Conservation (phyloP, 2,113 vertebrate genomes). For the Penelope pileata region DNA sequence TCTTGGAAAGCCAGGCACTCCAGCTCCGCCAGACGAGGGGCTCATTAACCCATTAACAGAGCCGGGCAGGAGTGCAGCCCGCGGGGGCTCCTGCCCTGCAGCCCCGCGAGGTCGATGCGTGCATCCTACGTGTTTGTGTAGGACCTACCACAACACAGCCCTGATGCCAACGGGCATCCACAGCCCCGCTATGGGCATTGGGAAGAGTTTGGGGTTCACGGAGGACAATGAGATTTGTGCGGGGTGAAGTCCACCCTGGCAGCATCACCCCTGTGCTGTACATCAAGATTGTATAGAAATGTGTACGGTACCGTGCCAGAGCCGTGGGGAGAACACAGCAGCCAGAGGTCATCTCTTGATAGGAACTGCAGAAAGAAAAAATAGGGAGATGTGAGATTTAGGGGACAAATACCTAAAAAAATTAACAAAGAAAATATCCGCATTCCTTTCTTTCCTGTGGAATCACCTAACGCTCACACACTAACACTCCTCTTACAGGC, state of each 20-base stretch:
- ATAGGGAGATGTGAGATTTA: not conserved
- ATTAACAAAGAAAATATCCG: not conserved
- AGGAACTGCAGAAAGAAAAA: not conserved
- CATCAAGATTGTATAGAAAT: not conserved
- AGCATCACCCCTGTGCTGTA: not conserved
- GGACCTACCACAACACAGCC: not conserved
- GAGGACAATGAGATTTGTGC: rapidly evolving
- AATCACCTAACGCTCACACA: not conserved
- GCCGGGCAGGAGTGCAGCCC: constrained; percentile 43
- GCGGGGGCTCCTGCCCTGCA: not conserved
- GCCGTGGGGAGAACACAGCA: not conserved
- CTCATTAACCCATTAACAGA: constrained; percentile 75
- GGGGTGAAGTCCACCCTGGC: not conserved
- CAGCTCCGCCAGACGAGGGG: constrained; percentile 36
- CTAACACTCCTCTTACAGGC: not conserved
- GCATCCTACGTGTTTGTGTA: not conserved
- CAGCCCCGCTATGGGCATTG: rapidly evolving
- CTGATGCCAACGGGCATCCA: not conserved
- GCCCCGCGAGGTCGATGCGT: rapidly evolving
- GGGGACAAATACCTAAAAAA: not conserved
- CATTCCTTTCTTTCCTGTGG: not conserved
- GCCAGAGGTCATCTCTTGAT: not conserved
- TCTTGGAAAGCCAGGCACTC: constrained; percentile 81
- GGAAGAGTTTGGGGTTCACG: not conserved
- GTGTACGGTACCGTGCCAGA: rapidly evolving